Evolutionary conservation across 2,113 vertebrate species (phyloP).

Genomic region (Telmatochromis sp.): DNA sequence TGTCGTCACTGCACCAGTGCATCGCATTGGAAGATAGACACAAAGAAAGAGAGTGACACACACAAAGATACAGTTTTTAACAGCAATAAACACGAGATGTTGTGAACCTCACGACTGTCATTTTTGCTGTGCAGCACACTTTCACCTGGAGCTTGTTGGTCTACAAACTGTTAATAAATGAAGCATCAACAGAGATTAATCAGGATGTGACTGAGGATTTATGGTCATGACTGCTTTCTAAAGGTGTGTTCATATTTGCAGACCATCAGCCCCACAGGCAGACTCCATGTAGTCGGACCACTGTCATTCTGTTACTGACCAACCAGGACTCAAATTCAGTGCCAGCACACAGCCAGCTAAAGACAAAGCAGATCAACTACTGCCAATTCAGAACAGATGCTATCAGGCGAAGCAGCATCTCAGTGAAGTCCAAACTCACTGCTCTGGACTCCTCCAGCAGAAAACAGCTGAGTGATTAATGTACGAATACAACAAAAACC

Average conservation of each 20-base stretch:
- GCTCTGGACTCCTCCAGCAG: background rate
- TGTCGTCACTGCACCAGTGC: constrained; percentile 62
- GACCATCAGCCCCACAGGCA: background rate
- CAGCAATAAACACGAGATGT: background rate
- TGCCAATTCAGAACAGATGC: background rate
- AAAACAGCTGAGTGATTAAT: background rate
- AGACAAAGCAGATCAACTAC: background rate
- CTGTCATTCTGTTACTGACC: background rate
- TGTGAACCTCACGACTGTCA: background rate
- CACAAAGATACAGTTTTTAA: background rate
- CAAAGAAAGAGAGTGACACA: constrained; percentile 32
- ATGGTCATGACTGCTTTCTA: background rate
- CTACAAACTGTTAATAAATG: background rate
- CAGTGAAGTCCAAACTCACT: background rate
- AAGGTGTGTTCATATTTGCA: background rate
- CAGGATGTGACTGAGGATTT: background rate
- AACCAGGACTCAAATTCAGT: background rate
- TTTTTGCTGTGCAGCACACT: background rate
- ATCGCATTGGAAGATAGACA: constrained; percentile 56
- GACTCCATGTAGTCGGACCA: background rate
- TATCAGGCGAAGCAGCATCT: accelerated
- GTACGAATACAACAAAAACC: background rate
- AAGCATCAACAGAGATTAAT: background rate
- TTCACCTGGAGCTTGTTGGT: background rate
- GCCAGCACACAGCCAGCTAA: background rate